Base-by-base conservation (phyloP, 92 coral and sea anemone species). In the Meandrina meandrites region DNA sequence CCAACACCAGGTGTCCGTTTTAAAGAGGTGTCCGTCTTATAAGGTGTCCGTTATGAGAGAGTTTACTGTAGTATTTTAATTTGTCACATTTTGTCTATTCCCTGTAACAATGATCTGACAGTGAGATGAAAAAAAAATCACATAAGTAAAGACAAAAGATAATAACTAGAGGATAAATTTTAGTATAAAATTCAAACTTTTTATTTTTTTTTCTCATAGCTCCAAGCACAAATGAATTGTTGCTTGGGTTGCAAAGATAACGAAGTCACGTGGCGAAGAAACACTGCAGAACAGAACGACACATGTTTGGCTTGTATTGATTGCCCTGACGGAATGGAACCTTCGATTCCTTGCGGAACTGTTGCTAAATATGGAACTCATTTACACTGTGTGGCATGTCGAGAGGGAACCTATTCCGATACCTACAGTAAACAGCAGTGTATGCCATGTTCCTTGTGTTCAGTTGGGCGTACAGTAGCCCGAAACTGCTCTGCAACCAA, bases 271-370 rank as follows among this genome's bases (percentile, higher is more conserved):
- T 81, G 77, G 85, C 75, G 85, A 37, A 67, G 85, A 0, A 31
- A 27, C 48, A 15, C 28, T 16, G 48, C 18, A 28, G 45, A 30
- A 67, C 62, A 45, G 64, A 81, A 81, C 24, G 76, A 66, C 76
- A 81, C 76, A 32, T 85, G 88, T 21, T 16, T 75, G 18, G 7
- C 48, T 10, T 85, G 88, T 40, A 50, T 56, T 21, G 81, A 60
- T 13, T 85, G 88, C n/a, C 88, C 88, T 17, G 82, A 75, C 31
- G 88, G 88, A 85, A 72, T 47, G 69, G 88, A 78, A 18, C 76
- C 79, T 51, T 75, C 81, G 32, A 72, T 74, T 1, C 48, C 74
- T 17, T 85, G 88, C 70, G 88, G 88, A 30, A 64, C 50, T 1
- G 60, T 45, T 8, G 75, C 56, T 9, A 69, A 50, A 76, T 57